Evolutionary conservation across 2,888 invertebrate genomes (phyloP).

Genomic region (Drosophila mimica): DNA sequence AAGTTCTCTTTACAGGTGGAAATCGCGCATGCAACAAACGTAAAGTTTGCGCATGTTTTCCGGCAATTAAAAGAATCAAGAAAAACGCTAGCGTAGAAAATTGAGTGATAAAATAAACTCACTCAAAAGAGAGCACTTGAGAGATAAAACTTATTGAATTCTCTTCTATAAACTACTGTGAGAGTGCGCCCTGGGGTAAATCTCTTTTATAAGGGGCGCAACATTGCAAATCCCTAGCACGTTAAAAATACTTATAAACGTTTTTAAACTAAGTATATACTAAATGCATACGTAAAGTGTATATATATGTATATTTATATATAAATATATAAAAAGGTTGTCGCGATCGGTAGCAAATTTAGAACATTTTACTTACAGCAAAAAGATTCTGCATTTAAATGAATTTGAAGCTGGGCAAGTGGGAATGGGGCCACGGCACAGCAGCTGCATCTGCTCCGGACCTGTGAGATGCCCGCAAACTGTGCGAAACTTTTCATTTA

Average conservation of each 20-base stretch:
- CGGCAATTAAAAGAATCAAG: slow-evolving; percentile 35
- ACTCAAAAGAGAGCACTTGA: slow-evolving; percentile 30
- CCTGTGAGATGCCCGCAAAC: slow-evolving; percentile 33
- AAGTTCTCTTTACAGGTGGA: slow-evolving; percentile 64
- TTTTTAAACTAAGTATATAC: slow-evolving; percentile 60
- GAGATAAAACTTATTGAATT: background rate
- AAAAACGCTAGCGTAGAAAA: slow-evolving; percentile 1
- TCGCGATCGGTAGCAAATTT: slow-evolving; percentile 37
- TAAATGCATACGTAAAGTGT: background rate
- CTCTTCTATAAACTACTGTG: slow-evolving; percentile 1
- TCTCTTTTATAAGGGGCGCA: slow-evolving; percentile 31
- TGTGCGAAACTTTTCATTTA: slow-evolving; percentile 62
- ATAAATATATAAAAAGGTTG: slow-evolving; percentile 18
- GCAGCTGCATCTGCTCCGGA: slow-evolving; percentile 57
- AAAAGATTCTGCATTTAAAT: slow-evolving; percentile 75
- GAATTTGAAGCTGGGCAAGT: slow-evolving; percentile 71
- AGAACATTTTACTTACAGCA: slow-evolving; percentile 62
- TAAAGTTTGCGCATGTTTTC: slow-evolving; percentile 74
- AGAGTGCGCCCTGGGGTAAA: slow-evolving; percentile 33
- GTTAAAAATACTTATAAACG: slow-evolving; percentile 79
- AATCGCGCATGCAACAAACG: slow-evolving; percentile 56
- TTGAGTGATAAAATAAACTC: slow-evolving; percentile 16
- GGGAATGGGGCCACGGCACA: slow-evolving; percentile 64
- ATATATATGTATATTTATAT: slow-evolving; percentile 6
- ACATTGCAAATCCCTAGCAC: slow-evolving; percentile 77